Evolutionary conservation across 2,797 vertebrate species (phyloP).

Genomic region (Lindbergichthys nudifrons): DNA sequence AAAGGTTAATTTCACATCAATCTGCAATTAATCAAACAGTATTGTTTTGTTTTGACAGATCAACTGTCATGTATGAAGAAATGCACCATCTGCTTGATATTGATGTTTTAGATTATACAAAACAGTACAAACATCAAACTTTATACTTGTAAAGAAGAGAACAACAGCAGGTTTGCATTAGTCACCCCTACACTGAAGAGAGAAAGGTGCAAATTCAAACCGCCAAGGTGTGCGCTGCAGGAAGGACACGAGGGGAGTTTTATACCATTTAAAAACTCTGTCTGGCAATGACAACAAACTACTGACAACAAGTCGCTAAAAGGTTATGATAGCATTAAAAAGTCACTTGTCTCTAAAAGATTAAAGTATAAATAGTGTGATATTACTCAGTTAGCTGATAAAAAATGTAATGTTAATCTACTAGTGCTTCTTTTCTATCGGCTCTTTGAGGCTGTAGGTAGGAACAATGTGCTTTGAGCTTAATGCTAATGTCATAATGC

Average conservation of each 20-base stretch:
- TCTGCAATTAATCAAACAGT: not conserved
- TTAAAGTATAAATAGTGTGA: not conserved
- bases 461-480: not conserved
- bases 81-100: not conserved
- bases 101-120: not conserved
- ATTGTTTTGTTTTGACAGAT: not conserved
- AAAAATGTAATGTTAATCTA: not conserved
- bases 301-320: not conserved
- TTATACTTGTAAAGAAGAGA: not conserved
- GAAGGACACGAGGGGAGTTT: not conserved
- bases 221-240: not conserved
- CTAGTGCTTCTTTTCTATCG: not conserved
- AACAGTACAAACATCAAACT: conserved; percentile 15
- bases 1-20: not conserved
- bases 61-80: not conserved
- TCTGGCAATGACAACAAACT: not conserved
- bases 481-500: not conserved
- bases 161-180: conserved; percentile 12
- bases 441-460: not conserved
- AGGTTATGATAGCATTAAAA: not conserved
- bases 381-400: not conserved
- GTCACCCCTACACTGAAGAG: not conserved
- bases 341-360: not conserved
- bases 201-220: not conserved
- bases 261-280: not conserved